Conservation (phyloP, 2,888 invertebrate species). For the Eupithecia abbreviata region DNA sequence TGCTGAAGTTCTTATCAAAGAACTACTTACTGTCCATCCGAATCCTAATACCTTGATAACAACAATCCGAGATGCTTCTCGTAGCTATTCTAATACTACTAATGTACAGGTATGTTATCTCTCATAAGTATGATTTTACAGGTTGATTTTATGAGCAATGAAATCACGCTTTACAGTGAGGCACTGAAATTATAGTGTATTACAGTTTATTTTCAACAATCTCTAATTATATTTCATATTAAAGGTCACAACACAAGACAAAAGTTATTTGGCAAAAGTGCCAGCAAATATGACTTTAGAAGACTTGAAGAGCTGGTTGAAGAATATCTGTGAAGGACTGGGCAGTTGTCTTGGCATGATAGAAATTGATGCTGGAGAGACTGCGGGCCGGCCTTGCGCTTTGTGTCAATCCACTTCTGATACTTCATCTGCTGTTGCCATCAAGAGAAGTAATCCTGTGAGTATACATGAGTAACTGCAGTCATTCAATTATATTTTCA, state of each 20-base stretch:
- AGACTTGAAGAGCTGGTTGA: slow-evolving; percentile 81
- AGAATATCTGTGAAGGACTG: slow-evolving; percentile 76
- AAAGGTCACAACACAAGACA: slow-evolving; percentile 71
- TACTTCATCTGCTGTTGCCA: slow-evolving; percentile 59
- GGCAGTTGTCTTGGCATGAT: slow-evolving; percentile 84
- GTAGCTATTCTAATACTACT: slow-evolving; percentile 75
- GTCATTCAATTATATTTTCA: too few species aligned
- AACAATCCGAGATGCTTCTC: slow-evolving; percentile 81
- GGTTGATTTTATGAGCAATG: not conserved
- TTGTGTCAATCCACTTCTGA: slow-evolving; percentile 75
- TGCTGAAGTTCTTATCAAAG: slow-evolving; percentile 72
- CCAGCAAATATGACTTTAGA: slow-evolving; percentile 76
- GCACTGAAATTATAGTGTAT: not conserved
- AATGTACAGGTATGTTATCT: slow-evolving; percentile 70
- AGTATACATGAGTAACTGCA: slow-evolving; percentile 39
- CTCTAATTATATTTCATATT: slow-evolving; percentile 38
- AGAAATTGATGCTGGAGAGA: slow-evolving; percentile 75
- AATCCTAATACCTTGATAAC: slow-evolving; percentile 81
- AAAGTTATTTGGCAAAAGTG: slow-evolving; percentile 83
- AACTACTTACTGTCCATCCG: slow-evolving; percentile 75
- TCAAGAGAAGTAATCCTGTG: slow-evolving; percentile 71
- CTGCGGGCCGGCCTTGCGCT: slow-evolving; percentile 72
- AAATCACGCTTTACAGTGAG: not conserved
- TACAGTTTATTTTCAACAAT: not conserved
- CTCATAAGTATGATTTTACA: not conserved